Base-by-base conservation (phyloP, 2,113 vertebrate genomes). In the Desmodus rotundus region DNA sequence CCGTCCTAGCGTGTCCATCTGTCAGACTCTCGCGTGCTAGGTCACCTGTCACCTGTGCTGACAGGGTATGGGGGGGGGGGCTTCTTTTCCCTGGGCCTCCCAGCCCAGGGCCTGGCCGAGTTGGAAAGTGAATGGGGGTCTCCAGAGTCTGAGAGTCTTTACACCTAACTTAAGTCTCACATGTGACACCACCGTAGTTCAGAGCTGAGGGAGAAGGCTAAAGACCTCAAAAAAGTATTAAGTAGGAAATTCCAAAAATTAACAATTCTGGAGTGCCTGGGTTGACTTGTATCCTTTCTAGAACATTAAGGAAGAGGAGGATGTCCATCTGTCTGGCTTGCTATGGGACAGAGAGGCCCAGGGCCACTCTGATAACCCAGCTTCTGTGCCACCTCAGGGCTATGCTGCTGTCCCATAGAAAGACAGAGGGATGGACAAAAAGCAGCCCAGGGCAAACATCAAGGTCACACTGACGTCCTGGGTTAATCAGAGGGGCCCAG, bases 1-100 rank as follows among this genome's bases (percentile, higher is more conserved):
- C 24, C 22, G 36, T 15, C 58, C 50, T 36, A 0, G 63, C 20
- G 19, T 1, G 0, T 28, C 3, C 2, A 3, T 10, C 43, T 56
- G 36, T 7, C 81, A 12, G 2, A 9, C 14, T 1, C 33, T 10
- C 50, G 26, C 1, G 0, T 22, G 19, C 3, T 19, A 45, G 65
- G 9, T 22, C 6, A 5, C 8, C 6, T 47, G 43, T n/a, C 50
- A 7, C 11, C 22, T 56, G 7, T 33, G 52, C 38, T 87, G 63
- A 26, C 50, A 16, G 56, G n/a, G n/a, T n/a, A n/a, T n/a, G n/a
- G n/a, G n/a, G n/a, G n/a, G n/a, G 28, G 1, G 16, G 41, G 33
- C 61, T 50, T 36, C n/a, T 77, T 81, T 10, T 52, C 33, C 41
- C 33, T 1, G 16, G 36, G 83, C 20, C 82, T 58, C 83, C 20